Evolutionary conservation across 2,888 invertebrate species (phyloP).

Genomic region (Exocentrus adspersus): DNA sequence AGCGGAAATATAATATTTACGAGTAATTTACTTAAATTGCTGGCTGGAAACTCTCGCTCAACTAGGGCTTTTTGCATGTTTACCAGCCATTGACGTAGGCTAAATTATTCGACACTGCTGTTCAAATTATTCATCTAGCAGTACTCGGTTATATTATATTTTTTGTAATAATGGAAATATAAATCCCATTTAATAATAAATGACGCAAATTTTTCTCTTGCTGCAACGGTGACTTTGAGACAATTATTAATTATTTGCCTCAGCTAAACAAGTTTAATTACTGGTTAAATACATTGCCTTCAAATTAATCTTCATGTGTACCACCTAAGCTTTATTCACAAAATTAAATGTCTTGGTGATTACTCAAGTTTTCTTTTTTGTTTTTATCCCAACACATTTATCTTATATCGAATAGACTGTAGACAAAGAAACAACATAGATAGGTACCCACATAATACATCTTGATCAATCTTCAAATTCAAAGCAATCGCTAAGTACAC

Average conservation of each 20-base stretch:
- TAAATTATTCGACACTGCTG: neutral
- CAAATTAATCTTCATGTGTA: neutral
- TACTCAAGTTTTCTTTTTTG: neutral
- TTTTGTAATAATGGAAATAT: no score
- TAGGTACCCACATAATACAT: no score
- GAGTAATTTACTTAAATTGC: constrained; percentile 43
- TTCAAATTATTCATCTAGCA: no score
- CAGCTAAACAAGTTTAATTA: neutral
- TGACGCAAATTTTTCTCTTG: no score
- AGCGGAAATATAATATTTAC: constrained; percentile 49
- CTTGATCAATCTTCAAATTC: neutral
- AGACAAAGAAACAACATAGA: neutral
- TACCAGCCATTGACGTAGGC: neutral
- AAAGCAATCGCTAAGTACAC: neutral
- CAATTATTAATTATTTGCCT: no score
- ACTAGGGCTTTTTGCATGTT: constrained; percentile 3
- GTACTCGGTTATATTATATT: no score
- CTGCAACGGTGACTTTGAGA: no score
- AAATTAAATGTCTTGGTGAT: neutral
- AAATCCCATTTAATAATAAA: no score
- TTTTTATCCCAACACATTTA: neutral
- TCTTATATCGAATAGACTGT: neutral
- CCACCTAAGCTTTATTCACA: neutral
- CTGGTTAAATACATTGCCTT: neutral
- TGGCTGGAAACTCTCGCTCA: constrained; percentile 15